Percentiles rank a stretch among this genome's conserved stretches.
Evolutionary conservation across 30 jellyfish, hydroid and myxozoan species (phyloP).

Genomic region (Hydra vulgaris): DNA sequence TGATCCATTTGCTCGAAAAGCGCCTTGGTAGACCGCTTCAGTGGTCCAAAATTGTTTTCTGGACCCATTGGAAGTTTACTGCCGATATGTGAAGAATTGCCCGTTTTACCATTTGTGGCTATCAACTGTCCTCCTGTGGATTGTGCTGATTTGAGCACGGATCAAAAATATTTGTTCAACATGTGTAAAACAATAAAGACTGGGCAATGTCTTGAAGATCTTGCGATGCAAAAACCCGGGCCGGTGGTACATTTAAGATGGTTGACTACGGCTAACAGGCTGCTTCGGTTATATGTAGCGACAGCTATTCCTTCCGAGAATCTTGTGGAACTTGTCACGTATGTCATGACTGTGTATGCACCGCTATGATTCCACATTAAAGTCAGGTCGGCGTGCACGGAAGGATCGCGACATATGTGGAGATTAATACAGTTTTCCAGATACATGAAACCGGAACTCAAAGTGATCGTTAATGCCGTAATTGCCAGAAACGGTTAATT

Average conservation of each 20-base stretch:
- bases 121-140: neutral
- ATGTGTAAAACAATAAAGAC: neutral
- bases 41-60: neutral
- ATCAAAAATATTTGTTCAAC: neutral
- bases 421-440: neutral
- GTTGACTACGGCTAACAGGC: neutral
- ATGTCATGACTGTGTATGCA: neutral
- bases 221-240: neutral
- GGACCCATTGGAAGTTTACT: neutral
- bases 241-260: neutral
- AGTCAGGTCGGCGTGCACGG: neutral
- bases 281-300: neutral
- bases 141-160: neutral
- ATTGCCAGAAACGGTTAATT: neutral
- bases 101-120: neutral
- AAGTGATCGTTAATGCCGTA: neutral
- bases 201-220: neutral
- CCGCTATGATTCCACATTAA: neutral
- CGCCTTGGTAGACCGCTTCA: neutral
- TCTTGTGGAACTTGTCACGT: neutral
- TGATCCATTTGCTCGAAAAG: neutral
- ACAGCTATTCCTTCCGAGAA: neutral
- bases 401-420: neutral
- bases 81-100: neutral
- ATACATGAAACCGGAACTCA: neutral